Evolutionary conservation across 2,888 invertebrate genomes (phyloP).

Genomic region (Mactromeris polynyma): DNA sequence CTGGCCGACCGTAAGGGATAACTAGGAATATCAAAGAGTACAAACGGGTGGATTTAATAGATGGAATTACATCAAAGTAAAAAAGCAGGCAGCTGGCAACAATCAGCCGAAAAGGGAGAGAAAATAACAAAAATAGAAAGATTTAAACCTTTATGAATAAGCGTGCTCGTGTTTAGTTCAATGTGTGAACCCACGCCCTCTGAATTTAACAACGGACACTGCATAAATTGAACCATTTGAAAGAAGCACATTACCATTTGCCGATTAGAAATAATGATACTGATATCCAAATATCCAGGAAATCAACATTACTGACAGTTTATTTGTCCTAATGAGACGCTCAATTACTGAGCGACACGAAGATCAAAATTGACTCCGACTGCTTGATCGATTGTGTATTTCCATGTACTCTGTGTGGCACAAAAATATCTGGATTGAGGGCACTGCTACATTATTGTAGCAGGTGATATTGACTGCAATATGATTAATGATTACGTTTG

Average conservation of each 20-base stretch:
- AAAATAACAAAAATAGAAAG: too few relatives aligned
- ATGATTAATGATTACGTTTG: constrained; percentile 1
- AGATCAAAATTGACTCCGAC: constrained; percentile 8
- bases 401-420: not conserved
- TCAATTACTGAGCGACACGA: not conserved
- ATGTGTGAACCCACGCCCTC: not conserved
- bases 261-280: constrained; percentile 4
- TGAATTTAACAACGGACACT: not conserved
- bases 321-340: constrained; percentile 6
- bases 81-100: too few relatives aligned
- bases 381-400: not conserved
- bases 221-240: not conserved
- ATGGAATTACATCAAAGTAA: too few relatives aligned
- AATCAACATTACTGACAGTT: constrained; percentile 9
- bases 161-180: too few relatives aligned
- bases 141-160: too few relatives aligned
- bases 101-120: too few relatives aligned
- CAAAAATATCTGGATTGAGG: not conserved
- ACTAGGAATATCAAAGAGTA: too few relatives aligned
- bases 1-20: too few relatives aligned
- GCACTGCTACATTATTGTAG: not conserved
- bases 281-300: not conserved
- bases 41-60: too few relatives aligned
- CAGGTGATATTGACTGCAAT: not conserved
- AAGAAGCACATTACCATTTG: not conserved